These are phyloP conservation scores for Gila orcuttii DNA, from an alignment of 2,113 vertebrate genomes.

Conservation along the genomic window DNA sequence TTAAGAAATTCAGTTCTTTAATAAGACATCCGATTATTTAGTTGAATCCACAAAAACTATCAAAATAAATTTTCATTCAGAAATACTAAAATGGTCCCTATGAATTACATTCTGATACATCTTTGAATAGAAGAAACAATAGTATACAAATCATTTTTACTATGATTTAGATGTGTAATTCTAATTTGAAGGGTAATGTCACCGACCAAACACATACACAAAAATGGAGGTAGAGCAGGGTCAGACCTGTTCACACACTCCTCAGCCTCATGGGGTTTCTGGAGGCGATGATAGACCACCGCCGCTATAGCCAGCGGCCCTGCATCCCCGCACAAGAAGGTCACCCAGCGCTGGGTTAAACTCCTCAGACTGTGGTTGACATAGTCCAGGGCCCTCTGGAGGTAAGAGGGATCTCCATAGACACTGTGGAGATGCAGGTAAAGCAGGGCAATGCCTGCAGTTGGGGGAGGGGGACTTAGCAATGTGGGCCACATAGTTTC, in stretches of 20 bases:
- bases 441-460: conserved; percentile 89
- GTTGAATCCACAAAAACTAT: too few species aligned
- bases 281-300: conserved; percentile 84
- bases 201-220: not conserved
- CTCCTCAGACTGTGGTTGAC: conserved; percentile 82
- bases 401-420: conserved; percentile 82
- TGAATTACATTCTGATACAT: too few species aligned
- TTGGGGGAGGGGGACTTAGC: conserved; percentile 21
- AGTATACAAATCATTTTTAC: too few species aligned
- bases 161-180: too few species aligned
- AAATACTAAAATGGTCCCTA: too few species aligned
- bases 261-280: conserved; percentile 82
- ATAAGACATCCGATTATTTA: too few species aligned
- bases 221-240: not conserved
- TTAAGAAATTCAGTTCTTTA: too few species aligned
- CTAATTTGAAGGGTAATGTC: not conserved
- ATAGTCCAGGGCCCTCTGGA: conserved; percentile 83
- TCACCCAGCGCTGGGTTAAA: conserved; percentile 84
- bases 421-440: conserved; percentile 89
- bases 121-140: too few species aligned
- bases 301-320: conserved; percentile 90
- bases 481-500: not conserved
- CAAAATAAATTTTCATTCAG: too few species aligned
- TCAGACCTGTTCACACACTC: conserved; percentile 86
- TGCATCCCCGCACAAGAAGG: conserved; percentile 91